These are phyloP conservation scores for Clivina fossor DNA, from an alignment of 2,888 invertebrate genomes.

Conservation along the genomic window DNA sequence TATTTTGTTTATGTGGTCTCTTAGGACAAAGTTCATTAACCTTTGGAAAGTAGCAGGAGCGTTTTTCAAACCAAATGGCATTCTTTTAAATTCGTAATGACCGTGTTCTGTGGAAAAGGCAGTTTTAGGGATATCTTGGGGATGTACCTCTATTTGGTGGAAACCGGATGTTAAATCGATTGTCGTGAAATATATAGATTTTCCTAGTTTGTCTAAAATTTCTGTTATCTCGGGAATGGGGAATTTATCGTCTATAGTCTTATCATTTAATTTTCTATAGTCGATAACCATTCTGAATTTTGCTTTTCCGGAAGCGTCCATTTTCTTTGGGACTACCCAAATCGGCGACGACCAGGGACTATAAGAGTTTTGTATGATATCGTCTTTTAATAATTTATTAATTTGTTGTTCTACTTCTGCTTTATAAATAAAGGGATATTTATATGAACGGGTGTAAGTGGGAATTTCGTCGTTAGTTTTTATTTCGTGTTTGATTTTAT, in stretches of 20 bases:
- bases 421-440: slow-evolving; percentile 39
- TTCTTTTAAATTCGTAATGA: slow-evolving; percentile 25
- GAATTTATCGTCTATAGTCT: slow-evolving; percentile 38
- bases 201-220: slow-evolving; percentile 39
- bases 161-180: slow-evolving; percentile 17
- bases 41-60: slow-evolving; percentile 32
- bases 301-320: slow-evolving; percentile 32
- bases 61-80: slow-evolving; percentile 35
- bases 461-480: slow-evolving; percentile 36
- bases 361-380: slow-evolving; percentile 36
- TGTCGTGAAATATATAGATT: slow-evolving; percentile 36
- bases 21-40: slow-evolving; percentile 30
- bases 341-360: slow-evolving; percentile 39
- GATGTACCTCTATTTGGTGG: slow-evolving; percentile 42
- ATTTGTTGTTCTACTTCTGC: slow-evolving; percentile 37
- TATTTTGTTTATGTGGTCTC: slow-evolving; percentile 24
- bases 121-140: slow-evolving; percentile 41
- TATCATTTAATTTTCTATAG: slow-evolving; percentile 38
- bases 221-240: slow-evolving; percentile 40
- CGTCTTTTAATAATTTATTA: slow-evolving; percentile 25
- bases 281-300: slow-evolving; percentile 41
- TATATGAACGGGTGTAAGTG: slow-evolving; percentile 36
- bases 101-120: slow-evolving; percentile 30
- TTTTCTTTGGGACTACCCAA: slow-evolving; percentile 41
- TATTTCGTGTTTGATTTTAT: slow-evolving; percentile 38